Conservation (phyloP, 2,113 vertebrate genomes). For the Cryptoleucopteryx plumbea region DNA sequence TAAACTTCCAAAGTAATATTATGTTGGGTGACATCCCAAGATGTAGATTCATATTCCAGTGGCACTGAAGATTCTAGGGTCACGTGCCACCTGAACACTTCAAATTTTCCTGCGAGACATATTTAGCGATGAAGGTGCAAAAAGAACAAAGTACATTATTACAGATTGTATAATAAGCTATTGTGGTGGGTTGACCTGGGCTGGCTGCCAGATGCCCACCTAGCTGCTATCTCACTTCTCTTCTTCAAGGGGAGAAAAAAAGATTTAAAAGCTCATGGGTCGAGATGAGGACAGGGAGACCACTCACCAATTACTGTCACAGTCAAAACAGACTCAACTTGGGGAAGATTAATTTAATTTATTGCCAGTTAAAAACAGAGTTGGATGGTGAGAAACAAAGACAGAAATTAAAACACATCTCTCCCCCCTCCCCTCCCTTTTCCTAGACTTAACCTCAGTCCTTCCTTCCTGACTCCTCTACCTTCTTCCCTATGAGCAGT, state of each 20-base stretch:
- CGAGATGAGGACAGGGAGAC: background rate
- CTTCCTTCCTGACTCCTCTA: background rate
- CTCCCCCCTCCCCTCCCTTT: accelerated
- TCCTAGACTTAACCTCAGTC: background rate
- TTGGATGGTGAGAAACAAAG: background rate
- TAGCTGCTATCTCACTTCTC: background rate
- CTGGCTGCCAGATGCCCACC: background rate
- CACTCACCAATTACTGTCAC: background rate
- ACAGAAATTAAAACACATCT: background rate
- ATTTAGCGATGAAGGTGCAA: background rate
- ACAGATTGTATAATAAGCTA: background rate
- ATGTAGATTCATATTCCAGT: background rate
- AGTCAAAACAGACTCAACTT: background rate
- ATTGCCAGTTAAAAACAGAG: background rate
- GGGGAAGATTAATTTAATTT: background rate
- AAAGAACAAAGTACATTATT: background rate
- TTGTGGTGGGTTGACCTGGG: background rate
- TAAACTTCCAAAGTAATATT: background rate
- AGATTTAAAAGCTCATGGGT: background rate
- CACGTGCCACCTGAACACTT: background rate
- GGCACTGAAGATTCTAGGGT: background rate
- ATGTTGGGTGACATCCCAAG: background rate
- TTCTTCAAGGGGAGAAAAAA: background rate
- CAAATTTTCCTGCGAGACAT: background rate
- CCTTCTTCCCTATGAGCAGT: background rate